phyloP scores from a whole-genome alignment of 2,113 vertebrate species.

The Oncorhynchus nerka region DNA sequence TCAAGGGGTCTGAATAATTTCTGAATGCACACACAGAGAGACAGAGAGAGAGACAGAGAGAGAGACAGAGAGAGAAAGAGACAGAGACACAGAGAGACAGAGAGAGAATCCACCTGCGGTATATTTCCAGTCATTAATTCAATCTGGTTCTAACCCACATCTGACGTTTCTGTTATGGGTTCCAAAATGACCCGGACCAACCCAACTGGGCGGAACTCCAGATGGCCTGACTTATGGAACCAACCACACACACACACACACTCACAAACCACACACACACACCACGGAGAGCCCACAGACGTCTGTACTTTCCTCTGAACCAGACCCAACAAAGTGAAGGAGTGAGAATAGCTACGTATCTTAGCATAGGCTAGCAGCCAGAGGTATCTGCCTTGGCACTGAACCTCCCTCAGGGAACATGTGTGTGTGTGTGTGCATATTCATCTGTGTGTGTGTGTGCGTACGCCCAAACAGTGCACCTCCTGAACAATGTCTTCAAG shows the following conservation, averaged over 20 bases:
- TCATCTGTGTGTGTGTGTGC: not conserved
- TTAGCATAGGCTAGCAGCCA: constrained; percentile 19
- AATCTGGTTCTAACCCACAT: constrained; percentile 50
- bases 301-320: too few species aligned
- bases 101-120: constrained; percentile 66
- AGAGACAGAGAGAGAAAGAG: too few species aligned
- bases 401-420: constrained; percentile 48
- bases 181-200: constrained; percentile 49
- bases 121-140: constrained; percentile 32
- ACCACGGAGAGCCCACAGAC: not conserved
- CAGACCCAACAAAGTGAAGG: constrained; percentile 32
- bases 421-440: not conserved
- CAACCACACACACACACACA: not conserved
- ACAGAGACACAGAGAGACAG: too few species aligned
- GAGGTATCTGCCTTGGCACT: constrained; percentile 40
- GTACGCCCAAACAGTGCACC: not conserved
- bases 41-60: too few species aligned
- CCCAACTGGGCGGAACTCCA: constrained; percentile 64
- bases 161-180: constrained; percentile 44
- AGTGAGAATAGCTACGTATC: constrained; percentile 60
- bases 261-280: too few species aligned
- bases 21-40: too few species aligned
- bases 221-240: constrained; percentile 40
- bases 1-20: too few species aligned
- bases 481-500: too few species aligned